Evolutionary conservation across 2,797 vertebrate genomes (phyloP).

Genomic region (Dendrocincla tyrannina): DNA sequence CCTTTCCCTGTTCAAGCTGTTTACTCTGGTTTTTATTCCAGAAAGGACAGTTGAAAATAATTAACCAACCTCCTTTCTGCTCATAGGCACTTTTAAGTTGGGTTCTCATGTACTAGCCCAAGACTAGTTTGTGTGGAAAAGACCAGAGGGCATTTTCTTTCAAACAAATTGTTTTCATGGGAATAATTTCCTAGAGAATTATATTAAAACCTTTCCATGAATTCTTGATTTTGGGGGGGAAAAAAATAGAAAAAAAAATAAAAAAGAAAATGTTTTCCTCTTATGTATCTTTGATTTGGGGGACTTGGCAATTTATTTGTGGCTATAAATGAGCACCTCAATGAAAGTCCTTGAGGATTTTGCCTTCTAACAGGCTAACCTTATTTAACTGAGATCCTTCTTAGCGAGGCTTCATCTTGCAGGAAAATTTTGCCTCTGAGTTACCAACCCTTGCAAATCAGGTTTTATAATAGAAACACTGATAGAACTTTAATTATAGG

Average conservation of each 20-base stretch:
- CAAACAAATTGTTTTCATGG: conserved; percentile 68
- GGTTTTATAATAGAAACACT: conserved; percentile 72
- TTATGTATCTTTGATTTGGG: not conserved
- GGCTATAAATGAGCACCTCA: conserved; percentile 24
- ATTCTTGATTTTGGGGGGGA: not conserved
- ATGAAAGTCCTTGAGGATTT: conserved; percentile 4
- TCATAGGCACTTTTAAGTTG: conserved; percentile 51
- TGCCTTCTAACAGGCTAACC: conserved; percentile 11
- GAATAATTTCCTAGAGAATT: conserved; percentile 58
- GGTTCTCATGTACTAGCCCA: conserved; percentile 41
- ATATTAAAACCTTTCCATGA: conserved; percentile 24
- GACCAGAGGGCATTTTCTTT: conserved; percentile 41
- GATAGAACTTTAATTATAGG: conserved; percentile 79
- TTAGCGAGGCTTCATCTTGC: conserved; percentile 56
- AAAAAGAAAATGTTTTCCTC: not conserved
- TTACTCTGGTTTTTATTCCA: conserved; percentile 38
- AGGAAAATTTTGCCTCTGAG: conserved; percentile 69
- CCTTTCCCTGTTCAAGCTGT: conserved; percentile 19
- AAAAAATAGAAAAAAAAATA: not conserved
- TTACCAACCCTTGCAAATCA: conserved; percentile 78
- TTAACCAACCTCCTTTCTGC: conserved; percentile 16
- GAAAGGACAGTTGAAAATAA: conserved; percentile 56
- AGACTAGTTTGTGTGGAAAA: conserved; percentile 52
- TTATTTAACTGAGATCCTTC: conserved; percentile 47
- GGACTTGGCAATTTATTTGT: not conserved